Percentiles rank a stretch among this genome's conserved stretches.
Conservation (phyloP, 1,140 invertebrate species). For the Drosophila rhopaloa region DNA sequence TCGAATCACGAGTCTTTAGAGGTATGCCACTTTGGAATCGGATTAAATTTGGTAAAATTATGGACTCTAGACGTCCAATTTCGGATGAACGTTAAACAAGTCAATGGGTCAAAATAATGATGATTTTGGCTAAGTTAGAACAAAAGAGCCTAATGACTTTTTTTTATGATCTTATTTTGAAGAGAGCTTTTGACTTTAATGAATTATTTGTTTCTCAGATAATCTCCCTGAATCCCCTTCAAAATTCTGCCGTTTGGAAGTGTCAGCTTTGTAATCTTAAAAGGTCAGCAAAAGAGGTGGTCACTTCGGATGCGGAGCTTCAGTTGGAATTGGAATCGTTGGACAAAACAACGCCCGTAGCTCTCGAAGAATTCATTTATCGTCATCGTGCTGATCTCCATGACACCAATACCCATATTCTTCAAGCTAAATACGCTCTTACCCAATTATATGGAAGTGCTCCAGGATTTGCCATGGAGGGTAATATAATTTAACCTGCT, state of each 20-base stretch:
- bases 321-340: constrained; percentile 87
- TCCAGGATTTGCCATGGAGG: constrained; percentile 85
- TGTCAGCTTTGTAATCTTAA: constrained; percentile 87
- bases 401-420: constrained; percentile 87
- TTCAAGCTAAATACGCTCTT: constrained; percentile 89
- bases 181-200: too few species aligned
- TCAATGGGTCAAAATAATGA: too few species aligned
- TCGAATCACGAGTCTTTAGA: too few species aligned
- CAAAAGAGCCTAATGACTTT: too few species aligned
- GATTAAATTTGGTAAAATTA: too few species aligned
- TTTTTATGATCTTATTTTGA: too few species aligned
- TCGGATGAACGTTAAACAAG: too few species aligned
- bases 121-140: too few species aligned
- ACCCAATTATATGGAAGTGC: constrained; percentile 88
- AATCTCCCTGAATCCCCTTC: constrained; percentile 87
- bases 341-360: constrained; percentile 85
- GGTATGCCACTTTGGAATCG: too few species aligned
- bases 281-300: constrained; percentile 86
- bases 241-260: constrained; percentile 87
- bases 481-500: constrained; percentile 73
- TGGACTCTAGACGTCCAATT: too few species aligned
- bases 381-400: constrained; percentile 87
- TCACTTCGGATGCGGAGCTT: constrained; percentile 87
- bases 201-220: constrained; percentile 60
- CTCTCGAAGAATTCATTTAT: constrained; percentile 87